Base-by-base conservation (phyloP, 1,140 invertebrate genomes). In the Atta cephalotes region DNA sequence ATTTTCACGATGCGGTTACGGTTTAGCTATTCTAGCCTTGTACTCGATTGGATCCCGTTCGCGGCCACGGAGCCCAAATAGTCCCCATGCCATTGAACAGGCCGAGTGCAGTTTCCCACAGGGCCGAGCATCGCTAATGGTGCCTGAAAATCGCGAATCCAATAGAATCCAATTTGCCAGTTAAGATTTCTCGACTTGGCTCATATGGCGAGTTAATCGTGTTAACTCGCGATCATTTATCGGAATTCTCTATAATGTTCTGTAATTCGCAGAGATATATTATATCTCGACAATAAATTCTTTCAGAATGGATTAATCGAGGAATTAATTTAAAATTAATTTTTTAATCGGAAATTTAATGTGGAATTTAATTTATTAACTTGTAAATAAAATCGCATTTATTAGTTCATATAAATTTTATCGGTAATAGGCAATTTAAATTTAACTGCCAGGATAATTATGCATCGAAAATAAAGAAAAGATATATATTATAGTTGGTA, bases 1-100 rank as follows among this genome's bases (percentile, higher is more conserved):
- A 88, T 90, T 91, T 91, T 91, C 90, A 88, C 81, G 58, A 90
- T 53, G 35, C 60, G 60, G 53, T 68, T 70, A 60, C 66, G 74
- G 60, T 90, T 91, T 91, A 90, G 76, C 89, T 87, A 91, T 91
- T 87, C 90, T 80, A 81, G 72, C 89, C 90, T 91, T 91, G 85
- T 91, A 70, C 72, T 35, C 80, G 60, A 89, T 91, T 78, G 89
- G 68, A 87, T 72, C 85, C 85, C 87, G 82, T 88, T 85, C 49
- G 78, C 82, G 66, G 45, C 56, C 80, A 86, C 72, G 60, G 63
- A 87, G 62, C n/a, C 70, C 76, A 90, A 90, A 85, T 70, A 49
- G 79, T 84, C 72, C 86, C 62, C 31, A 39, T 9, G 49, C 56
- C 76, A 84, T 85, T 70, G 35, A 39, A 45, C 28, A 49, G 78